Evolutionary conservation across 2,797 vertebrate species (phyloP).

Genomic region (Siniperca scherzeri): DNA sequence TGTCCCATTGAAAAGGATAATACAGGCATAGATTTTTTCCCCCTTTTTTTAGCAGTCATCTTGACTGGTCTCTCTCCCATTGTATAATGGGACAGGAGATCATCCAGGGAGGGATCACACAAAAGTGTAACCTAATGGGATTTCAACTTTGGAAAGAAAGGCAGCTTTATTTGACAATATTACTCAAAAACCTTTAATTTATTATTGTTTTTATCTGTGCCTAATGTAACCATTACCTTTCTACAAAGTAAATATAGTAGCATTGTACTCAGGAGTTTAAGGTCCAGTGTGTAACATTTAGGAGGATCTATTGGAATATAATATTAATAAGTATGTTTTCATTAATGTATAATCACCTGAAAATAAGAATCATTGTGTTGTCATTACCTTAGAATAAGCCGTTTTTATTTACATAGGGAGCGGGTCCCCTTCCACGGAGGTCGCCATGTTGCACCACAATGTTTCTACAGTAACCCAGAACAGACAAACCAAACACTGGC

Average conservation of each 20-base stretch:
- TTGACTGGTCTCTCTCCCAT: neutral
- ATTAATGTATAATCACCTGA: no score
- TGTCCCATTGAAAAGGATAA: neutral
- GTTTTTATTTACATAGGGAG: no score
- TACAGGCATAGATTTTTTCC: neutral
- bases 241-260: neutral
- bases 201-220: neutral
- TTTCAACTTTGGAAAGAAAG: neutral
- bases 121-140: neutral
- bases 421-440: no score
- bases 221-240: neutral
- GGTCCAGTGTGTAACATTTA: no score
- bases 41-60: neutral
- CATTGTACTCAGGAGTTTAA: no score
- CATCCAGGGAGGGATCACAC: neutral
- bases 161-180: neutral
- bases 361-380: no score
- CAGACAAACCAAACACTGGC: no score
- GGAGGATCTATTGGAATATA: no score
- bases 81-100: neutral
- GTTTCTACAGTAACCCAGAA: no score
- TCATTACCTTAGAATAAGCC: no score
- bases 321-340: no score
- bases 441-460: no score
- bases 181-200: neutral